A percentile compares a stretch with the other conserved stretches of the same genome.
Evolutionary conservation across 2,797 vertebrate genomes (phyloP).

Genomic region (Nasua narica): DNA sequence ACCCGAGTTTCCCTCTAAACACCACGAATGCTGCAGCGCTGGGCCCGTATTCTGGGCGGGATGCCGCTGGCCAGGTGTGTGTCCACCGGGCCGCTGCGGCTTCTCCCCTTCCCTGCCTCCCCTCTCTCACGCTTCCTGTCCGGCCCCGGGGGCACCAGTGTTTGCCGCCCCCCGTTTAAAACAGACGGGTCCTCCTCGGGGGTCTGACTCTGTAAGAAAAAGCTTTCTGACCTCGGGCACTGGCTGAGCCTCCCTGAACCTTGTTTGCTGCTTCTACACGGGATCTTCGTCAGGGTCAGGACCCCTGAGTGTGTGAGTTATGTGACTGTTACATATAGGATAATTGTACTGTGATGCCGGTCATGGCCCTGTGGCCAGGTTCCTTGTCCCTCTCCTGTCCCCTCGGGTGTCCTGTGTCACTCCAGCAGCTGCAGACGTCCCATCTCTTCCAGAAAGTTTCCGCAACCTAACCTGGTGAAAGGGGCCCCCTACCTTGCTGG

Average conservation of each 20-base stretch:
- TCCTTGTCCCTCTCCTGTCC: neutral
- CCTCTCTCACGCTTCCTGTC: neutral
- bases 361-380: neutral
- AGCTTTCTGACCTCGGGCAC: neutral
- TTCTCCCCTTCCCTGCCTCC: neutral
- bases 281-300: neutral
- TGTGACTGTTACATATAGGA: neutral
- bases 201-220: neutral
- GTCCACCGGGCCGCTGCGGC: neutral
- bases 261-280: neutral
- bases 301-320: neutral
- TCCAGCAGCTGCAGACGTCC: neutral
- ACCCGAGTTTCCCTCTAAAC: neutral
- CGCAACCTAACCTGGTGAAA: neutral
- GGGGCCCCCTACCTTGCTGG: neutral
- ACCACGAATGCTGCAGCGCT: accelerated
- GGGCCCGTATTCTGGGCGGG: neutral
- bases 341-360: too few relatives aligned
- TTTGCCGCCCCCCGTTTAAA: neutral
- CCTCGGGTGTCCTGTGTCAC: neutral
- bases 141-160: neutral
- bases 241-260: neutral
- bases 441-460: neutral
- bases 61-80: accelerated
- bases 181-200: neutral